Evolutionary conservation across 2,113 vertebrate species (phyloP).

Genomic region (Nesoenas mayeri): DNA sequence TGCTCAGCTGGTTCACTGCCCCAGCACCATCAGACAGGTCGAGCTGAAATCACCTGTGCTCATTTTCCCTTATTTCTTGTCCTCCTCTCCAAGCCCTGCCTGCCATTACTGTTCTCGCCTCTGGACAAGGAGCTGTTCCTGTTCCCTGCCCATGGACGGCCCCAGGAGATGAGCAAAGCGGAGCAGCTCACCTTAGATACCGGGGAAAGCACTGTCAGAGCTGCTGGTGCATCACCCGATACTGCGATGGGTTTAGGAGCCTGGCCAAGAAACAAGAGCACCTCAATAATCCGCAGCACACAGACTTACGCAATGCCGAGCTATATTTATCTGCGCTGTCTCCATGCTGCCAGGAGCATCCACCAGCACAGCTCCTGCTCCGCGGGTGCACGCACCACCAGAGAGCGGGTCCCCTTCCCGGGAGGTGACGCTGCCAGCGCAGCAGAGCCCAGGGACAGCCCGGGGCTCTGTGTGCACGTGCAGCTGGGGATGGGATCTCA

Average conservation of each 20-base stretch:
- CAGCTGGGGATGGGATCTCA: accelerated
- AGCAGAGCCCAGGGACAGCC: background rate
- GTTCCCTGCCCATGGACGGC: background rate
- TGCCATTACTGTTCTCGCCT: background rate
- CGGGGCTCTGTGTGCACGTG: background rate
- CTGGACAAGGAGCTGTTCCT: background rate
- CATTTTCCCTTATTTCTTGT: background rate
- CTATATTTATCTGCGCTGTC: background rate
- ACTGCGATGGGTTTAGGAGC: background rate
- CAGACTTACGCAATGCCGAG: background rate
- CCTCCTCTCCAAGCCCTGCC: background rate
- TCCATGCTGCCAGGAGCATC: background rate
- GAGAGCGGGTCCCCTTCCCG: background rate
- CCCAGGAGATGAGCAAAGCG: background rate
- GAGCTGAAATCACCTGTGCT: background rate
- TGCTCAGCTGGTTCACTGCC: background rate
- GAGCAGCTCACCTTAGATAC: background rate
- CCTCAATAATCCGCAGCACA: background rate
- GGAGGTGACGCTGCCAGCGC: background rate
- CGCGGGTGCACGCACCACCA: background rate
- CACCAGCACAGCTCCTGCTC: background rate
- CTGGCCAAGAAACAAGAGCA: background rate
- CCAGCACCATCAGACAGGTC: background rate
- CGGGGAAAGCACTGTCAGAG: background rate
- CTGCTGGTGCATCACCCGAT: accelerated